Percentiles rank a stretch among this genome's conserved stretches.
Evolutionary conservation across 2,113 vertebrate species (phyloP).

Genomic region (Hemibagrus wyckioides): DNA sequence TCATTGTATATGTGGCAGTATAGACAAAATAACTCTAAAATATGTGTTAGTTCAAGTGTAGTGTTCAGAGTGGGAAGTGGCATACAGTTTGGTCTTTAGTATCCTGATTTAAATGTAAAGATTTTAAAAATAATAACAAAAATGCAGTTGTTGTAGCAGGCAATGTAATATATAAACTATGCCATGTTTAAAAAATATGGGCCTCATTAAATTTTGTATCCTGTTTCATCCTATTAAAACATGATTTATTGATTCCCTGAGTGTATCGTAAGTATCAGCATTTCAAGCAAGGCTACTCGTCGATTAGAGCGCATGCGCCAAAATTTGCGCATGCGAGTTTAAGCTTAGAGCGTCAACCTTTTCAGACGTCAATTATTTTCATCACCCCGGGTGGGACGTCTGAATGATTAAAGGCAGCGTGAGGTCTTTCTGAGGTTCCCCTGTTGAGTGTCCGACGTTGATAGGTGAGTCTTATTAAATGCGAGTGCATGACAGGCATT

Average conservation of each 20-base stretch:
- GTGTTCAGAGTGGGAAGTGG: too few relatives aligned
- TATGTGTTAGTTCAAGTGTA: too few relatives aligned
- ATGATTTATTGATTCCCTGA: not conserved
- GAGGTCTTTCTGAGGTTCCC: not conserved
- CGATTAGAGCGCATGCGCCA: not conserved
- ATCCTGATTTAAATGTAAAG: too few relatives aligned
- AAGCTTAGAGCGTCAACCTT: not conserved
- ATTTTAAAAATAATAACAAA: too few relatives aligned
- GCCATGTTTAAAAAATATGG: not conserved
- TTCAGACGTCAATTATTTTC: not conserved
- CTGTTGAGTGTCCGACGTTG: not conserved
- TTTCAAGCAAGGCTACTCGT: not conserved
- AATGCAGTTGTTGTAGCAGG: too few relatives aligned
- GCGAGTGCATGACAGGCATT: rapidly evolving
- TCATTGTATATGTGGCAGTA: too few relatives aligned
- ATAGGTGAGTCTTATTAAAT: conserved; percentile 11
- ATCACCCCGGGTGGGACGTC: conserved; percentile 4
- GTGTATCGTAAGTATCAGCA: not conserved
- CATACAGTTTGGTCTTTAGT: too few relatives aligned
- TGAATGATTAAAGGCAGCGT: not conserved
- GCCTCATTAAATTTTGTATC: not conserved
- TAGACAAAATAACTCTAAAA: too few relatives aligned
- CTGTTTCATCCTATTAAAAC: not conserved
- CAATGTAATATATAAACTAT: too few relatives aligned
- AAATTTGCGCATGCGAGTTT: not conserved